Conservation (phyloP, 53 echinoderm and acorn worm species). For the Astropecten irregularis region DNA sequence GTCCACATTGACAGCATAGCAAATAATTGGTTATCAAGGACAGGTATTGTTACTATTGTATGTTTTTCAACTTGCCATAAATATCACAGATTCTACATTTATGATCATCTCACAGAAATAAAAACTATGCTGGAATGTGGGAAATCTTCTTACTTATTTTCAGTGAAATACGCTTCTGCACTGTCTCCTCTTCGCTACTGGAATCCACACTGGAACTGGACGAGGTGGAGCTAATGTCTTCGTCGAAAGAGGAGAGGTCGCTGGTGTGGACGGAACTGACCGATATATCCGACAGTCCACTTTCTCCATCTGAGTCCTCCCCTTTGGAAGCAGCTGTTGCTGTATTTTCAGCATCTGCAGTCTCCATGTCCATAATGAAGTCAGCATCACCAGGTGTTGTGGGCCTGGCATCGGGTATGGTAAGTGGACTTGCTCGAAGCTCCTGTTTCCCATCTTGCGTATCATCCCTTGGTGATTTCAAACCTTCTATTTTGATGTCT, state of each 20-base stretch:
- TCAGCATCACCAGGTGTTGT: not conserved
- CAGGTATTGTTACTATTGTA: too few relatives aligned
- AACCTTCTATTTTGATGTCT: too few relatives aligned
- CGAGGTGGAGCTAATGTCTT: conserved; percentile 72
- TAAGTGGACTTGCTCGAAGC: not conserved
- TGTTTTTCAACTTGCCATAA: too few relatives aligned
- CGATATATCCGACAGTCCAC: conserved; percentile 82
- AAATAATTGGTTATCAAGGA: too few relatives aligned
- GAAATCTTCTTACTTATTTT: conserved; percentile 39
- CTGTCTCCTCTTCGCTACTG: conserved; percentile 36
- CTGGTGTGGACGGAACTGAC: conserved; percentile 99
- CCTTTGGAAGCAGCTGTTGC: not conserved
- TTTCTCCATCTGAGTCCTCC: conserved; percentile 64
- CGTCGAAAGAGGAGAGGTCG: conserved; percentile 94
- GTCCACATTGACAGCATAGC: too few relatives aligned
- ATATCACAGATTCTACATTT: too few relatives aligned
- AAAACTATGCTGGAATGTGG: not conserved
- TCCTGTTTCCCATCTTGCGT: not conserved
- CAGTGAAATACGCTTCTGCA: not conserved
- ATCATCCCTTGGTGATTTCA: not conserved
- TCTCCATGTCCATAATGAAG: not conserved
- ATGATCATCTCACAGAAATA: too few relatives aligned
- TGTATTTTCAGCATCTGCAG: conserved; percentile 1
- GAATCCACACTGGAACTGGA: conserved; percentile 40
- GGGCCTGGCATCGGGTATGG: not conserved